Evolutionary conservation across 2,888 invertebrate species (phyloP).

Genomic region (Hypercompe scribonia): DNA sequence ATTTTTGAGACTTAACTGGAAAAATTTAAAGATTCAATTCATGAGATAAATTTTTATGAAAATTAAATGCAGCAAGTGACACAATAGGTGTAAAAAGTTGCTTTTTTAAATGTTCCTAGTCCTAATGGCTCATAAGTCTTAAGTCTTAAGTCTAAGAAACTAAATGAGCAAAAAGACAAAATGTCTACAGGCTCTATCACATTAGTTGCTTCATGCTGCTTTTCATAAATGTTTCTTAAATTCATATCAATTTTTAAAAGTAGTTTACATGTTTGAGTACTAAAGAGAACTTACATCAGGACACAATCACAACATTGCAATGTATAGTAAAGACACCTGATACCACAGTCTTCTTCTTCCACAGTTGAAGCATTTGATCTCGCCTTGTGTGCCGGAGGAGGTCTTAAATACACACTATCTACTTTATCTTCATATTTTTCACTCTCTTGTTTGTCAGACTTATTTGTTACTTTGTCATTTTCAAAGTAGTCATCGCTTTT

Average conservation of each 20-base stretch:
- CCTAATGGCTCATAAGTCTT: conserved; percentile 1
- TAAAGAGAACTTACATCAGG: conserved; percentile 66
- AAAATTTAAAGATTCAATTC: conserved; percentile 15
- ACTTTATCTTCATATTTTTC: conserved; percentile 70
- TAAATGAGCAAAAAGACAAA: conserved; percentile 3
- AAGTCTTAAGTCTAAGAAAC: conserved; percentile 10
- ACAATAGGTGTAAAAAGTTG: background rate
- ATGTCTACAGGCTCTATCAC: conserved; percentile 5
- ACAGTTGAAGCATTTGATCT: conserved; percentile 62
- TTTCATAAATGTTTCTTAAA: background rate
- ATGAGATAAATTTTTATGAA: conserved; percentile 13
- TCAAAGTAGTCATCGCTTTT: conserved; percentile 63
- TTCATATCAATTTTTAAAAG: background rate
- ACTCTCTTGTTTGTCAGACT: conserved; percentile 55
- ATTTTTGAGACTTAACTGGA: conserved; percentile 17
- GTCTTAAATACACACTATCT: conserved; percentile 73
- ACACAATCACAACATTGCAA: conserved; percentile 89
- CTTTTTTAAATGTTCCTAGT: background rate
- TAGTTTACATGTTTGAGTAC: background rate
- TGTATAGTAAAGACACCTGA: conserved; percentile 88
- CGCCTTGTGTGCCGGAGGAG: conserved; percentile 66
- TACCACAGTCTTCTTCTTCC: conserved; percentile 87
- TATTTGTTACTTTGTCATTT: conserved; percentile 59
- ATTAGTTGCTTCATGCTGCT: background rate
- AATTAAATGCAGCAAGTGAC: conserved; percentile 15